Evolutionary conservation across 2,797 vertebrate genomes (phyloP).

Genomic region (Acropternis orthonyx): DNA sequence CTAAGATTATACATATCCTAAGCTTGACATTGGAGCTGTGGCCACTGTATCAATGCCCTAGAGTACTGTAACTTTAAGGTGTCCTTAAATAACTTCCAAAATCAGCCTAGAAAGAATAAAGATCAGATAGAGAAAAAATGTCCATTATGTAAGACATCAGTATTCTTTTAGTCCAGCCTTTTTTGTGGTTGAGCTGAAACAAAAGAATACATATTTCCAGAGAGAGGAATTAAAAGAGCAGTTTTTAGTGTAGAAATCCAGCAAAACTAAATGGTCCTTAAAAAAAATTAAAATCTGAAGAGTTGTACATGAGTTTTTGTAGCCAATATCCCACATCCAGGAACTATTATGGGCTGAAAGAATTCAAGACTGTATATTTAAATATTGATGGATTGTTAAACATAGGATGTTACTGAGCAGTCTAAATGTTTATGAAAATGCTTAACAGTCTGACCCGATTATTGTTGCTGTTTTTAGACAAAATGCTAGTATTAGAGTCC

Average conservation of each 20-base stretch:
- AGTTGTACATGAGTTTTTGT: neutral
- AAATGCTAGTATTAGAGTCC: neutral
- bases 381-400: neutral
- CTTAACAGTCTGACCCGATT: neutral
- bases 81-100: slow-evolving; percentile 54
- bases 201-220: slow-evolving; percentile 53
- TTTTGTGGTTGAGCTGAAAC: slow-evolving; percentile 57
- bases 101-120: slow-evolving; percentile 53
- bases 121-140: slow-evolving; percentile 43
- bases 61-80: slow-evolving; percentile 12
- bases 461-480: neutral
- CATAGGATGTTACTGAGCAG: neutral
- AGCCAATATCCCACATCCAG: neutral
- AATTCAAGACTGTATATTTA: neutral
- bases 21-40: neutral
- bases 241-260: slow-evolving; percentile 34
- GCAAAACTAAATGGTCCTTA: neutral
- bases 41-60: neutral
- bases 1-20: neutral
- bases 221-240: slow-evolving; percentile 19
- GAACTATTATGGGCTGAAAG: neutral
- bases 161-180: slow-evolving; percentile 27
- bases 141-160: slow-evolving; percentile 47
- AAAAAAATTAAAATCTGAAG: neutral
- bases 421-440: neutral